Conservation (phyloP, 2,113 vertebrate genomes). For the Podarcis muralis region DNA sequence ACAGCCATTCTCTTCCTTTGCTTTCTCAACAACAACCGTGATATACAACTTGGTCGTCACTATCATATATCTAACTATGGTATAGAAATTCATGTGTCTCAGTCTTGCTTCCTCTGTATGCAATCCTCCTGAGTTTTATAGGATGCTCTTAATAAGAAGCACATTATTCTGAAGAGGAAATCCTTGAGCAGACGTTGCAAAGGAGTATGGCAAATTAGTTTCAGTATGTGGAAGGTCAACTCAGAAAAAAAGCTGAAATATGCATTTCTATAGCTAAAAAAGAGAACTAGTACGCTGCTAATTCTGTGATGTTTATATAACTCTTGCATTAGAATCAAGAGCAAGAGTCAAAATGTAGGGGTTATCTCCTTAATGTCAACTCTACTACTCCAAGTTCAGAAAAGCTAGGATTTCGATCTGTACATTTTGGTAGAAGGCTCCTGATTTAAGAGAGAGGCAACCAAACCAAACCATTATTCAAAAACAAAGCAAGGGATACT, state of each 20-base stretch:
- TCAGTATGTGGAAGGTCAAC: conserved; percentile 76
- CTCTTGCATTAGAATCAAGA: not conserved
- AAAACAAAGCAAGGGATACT: not conserved
- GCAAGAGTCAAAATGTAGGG: not conserved
- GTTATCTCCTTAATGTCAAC: not conserved
- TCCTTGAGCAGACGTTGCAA: conserved; percentile 81
- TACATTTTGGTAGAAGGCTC: not conserved
- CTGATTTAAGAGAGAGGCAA: not conserved
- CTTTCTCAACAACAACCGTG: conserved; percentile 66
- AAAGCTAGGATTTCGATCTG: not conserved
- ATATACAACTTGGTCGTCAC: conserved; percentile 82
- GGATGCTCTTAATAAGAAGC: conserved; percentile 92
- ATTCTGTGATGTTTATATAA: conserved; percentile 29
- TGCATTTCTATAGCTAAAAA: conserved; percentile 69
- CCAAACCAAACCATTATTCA: not conserved
- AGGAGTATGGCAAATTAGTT: conserved; percentile 82
- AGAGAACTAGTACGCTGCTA: conserved; percentile 46
- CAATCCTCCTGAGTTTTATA: conserved; percentile 80
- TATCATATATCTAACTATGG: conserved; percentile 83
- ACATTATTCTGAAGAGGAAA: conserved; percentile 88
- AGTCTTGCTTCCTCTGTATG: conserved; percentile 76
- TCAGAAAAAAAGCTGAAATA: conserved; percentile 71
- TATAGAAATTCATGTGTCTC: conserved; percentile 81
- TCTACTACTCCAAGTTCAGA: not conserved
- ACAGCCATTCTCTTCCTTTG: conserved; percentile 69